Evolutionary conservation across 2,113 vertebrate genomes (phyloP), one percentile per base, ranked within the genome.

Genomic region (Tragulus kanchil): DNA sequence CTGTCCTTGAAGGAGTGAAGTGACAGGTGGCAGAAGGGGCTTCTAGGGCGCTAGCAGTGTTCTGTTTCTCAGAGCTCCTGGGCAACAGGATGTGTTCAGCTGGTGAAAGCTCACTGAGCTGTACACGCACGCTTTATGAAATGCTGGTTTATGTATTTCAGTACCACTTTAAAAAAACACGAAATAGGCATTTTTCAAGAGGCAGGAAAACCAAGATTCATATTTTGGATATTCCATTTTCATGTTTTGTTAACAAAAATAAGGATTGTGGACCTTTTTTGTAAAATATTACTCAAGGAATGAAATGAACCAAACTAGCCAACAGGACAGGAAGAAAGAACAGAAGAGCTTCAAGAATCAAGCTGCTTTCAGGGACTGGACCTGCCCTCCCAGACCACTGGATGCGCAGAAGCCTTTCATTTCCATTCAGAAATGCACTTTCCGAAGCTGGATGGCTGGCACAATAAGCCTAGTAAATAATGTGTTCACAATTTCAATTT

Each of bases 401-500:
- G 56, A 85, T 59, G 6, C 16, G 2, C n/a, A 6, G 23, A 42
- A 14, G 8, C 42, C 15, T 69, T 62, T 56, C 48, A 28, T 82
- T 69, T 79, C 21, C 54, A 19, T n/a, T 89, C 50, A 91, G 89
- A 89, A 62, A 71, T 28, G n/a, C 8, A 28, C 23, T 79, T 90
- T n/a, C 71, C 58, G 59, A 67, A 94, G 69, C 36, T 48, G 71
- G 26, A 78, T 0, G 7, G 54, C 14, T 21, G 13, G 3, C 16
- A 67, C 67, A 64, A 48, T 11, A 89, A 31, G 10, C 62, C 65
- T 88, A 19, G 19, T 73, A 82, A 93, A 71, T 65, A 58, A 90
- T 58, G 94, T 90, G 65, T 75, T 98, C 96, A 90, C 95, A 85
- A 97, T 96, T 98, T 98, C 87, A 84, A 94, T 98, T 98, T 99